Evolutionary conservation across 2,888 invertebrate genomes (phyloP).

Genomic region (Formica aserva): DNA sequence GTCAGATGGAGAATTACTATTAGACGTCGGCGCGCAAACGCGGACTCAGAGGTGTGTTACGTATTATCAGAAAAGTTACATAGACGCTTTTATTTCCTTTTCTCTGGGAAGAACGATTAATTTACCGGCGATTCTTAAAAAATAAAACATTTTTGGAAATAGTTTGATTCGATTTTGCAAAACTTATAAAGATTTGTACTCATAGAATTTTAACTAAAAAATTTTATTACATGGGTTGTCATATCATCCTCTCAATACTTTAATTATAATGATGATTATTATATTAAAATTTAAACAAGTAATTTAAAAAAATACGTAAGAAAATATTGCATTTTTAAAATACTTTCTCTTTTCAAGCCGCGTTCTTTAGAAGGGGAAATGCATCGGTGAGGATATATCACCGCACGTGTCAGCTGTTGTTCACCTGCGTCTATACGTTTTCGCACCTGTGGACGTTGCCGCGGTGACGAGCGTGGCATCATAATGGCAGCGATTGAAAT

Average conservation of each 20-base stretch:
- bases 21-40: not conserved
- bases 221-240: not conserved
- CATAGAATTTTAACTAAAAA: not conserved
- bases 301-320: not conserved
- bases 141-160: not conserved
- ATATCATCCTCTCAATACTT: not conserved
- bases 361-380: not conserved
- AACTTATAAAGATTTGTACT: not conserved
- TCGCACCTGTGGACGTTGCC: slow-evolving; percentile 45
- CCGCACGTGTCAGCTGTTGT: not conserved
- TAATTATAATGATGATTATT: no score
- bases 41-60: not conserved
- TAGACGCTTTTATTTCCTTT: not conserved
- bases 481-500: slow-evolving; percentile 78
- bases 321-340: not conserved
- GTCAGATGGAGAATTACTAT: slow-evolving; percentile 38
- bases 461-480: slow-evolving; percentile 21
- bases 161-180: not conserved
- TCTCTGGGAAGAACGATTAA: not conserved
- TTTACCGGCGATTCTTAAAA: not conserved
- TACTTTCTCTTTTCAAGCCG: not conserved
- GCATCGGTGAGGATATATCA: not conserved
- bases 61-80: not conserved
- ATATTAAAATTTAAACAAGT: not conserved
- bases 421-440: not conserved